phyloP scores from a whole-genome alignment of 2,797 vertebrate genomes.

The Acanthornis magna region DNA sequence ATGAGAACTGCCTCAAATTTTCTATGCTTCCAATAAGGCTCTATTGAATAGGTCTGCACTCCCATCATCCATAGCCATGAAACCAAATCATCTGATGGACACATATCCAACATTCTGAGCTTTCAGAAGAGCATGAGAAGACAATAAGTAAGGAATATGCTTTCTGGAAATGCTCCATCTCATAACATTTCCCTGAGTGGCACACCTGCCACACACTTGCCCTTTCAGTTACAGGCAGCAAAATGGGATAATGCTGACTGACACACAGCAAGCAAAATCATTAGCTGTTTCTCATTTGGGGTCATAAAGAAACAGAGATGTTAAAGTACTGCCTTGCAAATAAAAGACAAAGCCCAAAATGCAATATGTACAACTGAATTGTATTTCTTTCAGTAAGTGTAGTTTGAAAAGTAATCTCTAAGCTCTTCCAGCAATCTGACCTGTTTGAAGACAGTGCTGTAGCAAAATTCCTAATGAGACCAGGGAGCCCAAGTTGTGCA shows the following conservation, averaged over 20 bases:
- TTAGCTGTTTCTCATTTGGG: not conserved
- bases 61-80: not conserved
- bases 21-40: not conserved
- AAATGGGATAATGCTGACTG: not conserved
- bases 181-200: not conserved
- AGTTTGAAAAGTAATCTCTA: not conserved
- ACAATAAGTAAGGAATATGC: not conserved
- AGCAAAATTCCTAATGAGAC: not conserved
- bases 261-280: not conserved
- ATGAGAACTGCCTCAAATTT: not conserved
- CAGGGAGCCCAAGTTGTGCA: not conserved
- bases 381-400: not conserved
- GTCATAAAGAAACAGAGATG: not conserved
- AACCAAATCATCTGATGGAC: not conserved
- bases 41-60: not conserved
- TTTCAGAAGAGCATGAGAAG: not conserved
- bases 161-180: not conserved
- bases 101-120: not conserved
- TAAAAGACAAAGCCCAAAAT: not conserved
- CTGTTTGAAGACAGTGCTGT: not conserved
- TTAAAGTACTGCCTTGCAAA: not conserved
- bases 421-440: not conserved
- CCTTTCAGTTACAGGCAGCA: not conserved
- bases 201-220: not conserved
- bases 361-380: not conserved